A percentile compares a stretch with the other conserved stretches of the same genome.
Evolutionary conservation across 2,113 vertebrate species (phyloP).

Genomic region (Onychorhynchus coronatus): DNA sequence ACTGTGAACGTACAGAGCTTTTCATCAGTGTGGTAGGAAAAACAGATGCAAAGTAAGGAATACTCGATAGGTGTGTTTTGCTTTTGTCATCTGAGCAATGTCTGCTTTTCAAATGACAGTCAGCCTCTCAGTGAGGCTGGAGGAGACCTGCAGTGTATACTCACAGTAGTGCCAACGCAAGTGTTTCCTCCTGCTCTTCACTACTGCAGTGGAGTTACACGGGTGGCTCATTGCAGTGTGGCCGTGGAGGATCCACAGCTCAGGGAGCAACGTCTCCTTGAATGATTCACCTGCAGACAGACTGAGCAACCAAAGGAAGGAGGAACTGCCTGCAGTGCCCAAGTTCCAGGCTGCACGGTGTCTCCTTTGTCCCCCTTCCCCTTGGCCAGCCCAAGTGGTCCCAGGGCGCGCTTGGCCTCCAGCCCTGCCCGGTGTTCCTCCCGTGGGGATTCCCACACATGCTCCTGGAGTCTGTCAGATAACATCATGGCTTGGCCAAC

Average conservation of each 20-base stretch:
- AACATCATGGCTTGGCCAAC: background rate
- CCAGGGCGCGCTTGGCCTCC: background rate
- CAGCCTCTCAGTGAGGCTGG: background rate
- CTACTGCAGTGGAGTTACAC: background rate
- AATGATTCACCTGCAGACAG: background rate
- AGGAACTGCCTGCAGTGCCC: background rate
- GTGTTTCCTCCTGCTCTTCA: background rate
- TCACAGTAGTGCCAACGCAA: background rate
- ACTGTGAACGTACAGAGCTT: background rate
- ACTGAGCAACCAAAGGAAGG: background rate
- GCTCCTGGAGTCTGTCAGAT: background rate
- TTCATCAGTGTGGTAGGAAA: constrained; percentile 48
- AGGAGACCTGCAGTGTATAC: background rate
- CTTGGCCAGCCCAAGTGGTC: rapidly evolving
- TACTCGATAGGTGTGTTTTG: background rate
- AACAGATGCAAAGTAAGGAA: constrained; percentile 43
- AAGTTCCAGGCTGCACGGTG: background rate
- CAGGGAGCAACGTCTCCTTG: background rate
- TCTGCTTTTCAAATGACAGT: background rate
- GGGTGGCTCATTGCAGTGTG: background rate
- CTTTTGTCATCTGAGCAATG: background rate
- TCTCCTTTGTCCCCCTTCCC: background rate
- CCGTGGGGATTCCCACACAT: background rate
- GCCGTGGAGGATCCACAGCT: background rate
- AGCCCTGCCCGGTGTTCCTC: background rate